Percentiles rank a stretch among this genome's conserved stretches.
phyloP scores from a whole-genome alignment of 2,113 vertebrate species.

The Excalfactoria chinensis region DNA sequence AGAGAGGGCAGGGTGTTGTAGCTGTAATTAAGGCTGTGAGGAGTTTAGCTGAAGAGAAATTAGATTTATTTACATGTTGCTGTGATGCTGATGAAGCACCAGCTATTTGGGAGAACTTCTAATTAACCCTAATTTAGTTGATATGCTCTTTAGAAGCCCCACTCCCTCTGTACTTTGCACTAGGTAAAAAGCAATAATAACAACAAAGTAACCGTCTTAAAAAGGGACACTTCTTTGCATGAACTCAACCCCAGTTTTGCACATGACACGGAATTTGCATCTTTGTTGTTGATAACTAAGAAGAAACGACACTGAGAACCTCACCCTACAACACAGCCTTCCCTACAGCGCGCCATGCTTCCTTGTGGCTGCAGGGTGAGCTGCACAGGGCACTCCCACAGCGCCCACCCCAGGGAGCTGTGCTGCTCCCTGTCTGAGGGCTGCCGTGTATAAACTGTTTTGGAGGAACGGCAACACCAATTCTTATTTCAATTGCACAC shows the following conservation, averaged over 20 bases:
- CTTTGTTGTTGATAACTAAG: not conserved
- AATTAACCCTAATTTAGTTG: conserved; percentile 91
- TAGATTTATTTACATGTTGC: conserved; percentile 90
- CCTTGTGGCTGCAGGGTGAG: not conserved
- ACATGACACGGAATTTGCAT: not conserved
- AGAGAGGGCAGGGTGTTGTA: conserved; percentile 47
- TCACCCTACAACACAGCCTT: not conserved
- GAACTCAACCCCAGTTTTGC: not conserved
- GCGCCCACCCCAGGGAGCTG: not conserved
- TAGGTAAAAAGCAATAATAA: conserved; percentile 57
- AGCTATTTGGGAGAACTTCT: conserved; percentile 85
- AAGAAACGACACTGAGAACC: not conserved
- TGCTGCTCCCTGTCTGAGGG: fast-evolving
- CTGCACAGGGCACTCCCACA: not conserved
- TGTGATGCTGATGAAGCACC: conserved; percentile 86
- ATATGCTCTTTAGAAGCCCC: conserved; percentile 64
- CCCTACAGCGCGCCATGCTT: not conserved
- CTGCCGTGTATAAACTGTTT: not conserved
- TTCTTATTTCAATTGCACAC: not conserved
- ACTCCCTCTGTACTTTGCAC: conserved; percentile 37
- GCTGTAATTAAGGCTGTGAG: conserved; percentile 83
- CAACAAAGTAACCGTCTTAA: conserved; percentile 23
- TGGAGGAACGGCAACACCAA: not conserved
- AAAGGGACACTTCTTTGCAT: not conserved
- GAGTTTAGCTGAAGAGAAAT: conserved; percentile 86